Evolutionary conservation across 2,113 vertebrate genomes (phyloP).

Genomic region (Oncorhynchus nerka): DNA sequence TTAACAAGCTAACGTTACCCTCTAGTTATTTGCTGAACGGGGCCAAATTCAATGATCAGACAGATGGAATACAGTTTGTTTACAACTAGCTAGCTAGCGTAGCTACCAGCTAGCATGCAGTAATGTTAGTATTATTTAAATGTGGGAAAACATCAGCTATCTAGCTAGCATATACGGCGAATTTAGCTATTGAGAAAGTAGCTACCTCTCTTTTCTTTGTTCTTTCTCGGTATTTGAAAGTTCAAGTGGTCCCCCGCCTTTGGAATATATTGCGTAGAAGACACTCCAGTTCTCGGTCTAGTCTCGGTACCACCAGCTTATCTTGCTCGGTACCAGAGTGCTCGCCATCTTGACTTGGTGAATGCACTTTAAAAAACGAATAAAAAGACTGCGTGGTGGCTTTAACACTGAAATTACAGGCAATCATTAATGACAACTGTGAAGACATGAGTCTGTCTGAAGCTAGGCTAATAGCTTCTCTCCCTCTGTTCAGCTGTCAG

Average conservation of each 20-base stretch:
- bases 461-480: background rate
- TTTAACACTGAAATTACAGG: background rate
- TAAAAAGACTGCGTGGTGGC: too few relatives aligned
- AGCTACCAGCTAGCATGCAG: too few relatives aligned
- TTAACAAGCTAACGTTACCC: too few relatives aligned
- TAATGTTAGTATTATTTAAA: too few relatives aligned
- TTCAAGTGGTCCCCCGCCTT: constrained; percentile 67
- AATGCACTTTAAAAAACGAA: too few relatives aligned
- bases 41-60: too few relatives aligned
- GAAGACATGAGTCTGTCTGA: background rate
- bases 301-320: background rate
- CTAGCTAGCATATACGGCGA: background rate
- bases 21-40: too few relatives aligned
- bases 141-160: background rate
- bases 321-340: constrained; percentile 4
- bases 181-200: background rate
- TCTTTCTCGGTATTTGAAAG: constrained; percentile 95
- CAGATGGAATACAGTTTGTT: too few relatives aligned
- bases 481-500: background rate
- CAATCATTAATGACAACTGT: background rate
- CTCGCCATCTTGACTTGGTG: constrained; percentile 53
- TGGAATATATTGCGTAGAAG: constrained; percentile 64
- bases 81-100: too few relatives aligned
- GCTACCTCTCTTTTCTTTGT: constrained; percentile 89
- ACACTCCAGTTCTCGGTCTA: constrained; percentile 4